Evolutionary conservation across 2,888 invertebrate species (phyloP).

Genomic region (Ectemnius lituratus): DNA sequence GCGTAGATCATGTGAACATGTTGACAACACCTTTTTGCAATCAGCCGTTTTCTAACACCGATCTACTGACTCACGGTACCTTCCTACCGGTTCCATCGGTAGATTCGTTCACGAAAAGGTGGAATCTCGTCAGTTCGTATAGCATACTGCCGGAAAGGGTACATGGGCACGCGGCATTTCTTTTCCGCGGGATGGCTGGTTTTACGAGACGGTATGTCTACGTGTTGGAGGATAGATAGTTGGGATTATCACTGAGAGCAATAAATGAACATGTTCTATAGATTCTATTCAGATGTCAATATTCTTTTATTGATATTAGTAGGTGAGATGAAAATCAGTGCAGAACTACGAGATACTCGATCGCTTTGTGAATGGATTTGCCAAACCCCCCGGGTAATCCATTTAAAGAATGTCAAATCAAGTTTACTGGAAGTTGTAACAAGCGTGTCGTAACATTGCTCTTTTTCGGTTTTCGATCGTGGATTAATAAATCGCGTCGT

Average conservation of each 20-base stretch:
- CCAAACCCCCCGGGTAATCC: conserved; percentile 65
- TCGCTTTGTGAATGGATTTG: conserved; percentile 62
- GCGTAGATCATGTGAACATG: conserved; percentile 66
- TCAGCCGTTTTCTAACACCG: conserved; percentile 47
- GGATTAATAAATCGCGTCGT: conserved; percentile 38
- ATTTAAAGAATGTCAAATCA: conserved; percentile 66
- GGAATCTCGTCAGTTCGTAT: conserved; percentile 31
- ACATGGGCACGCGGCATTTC: neutral
- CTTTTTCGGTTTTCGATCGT: conserved; percentile 30
- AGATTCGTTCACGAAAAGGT: conserved; percentile 52
- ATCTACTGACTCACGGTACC: conserved; percentile 55
- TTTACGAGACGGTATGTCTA: too few species aligned
- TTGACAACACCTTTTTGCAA: conserved; percentile 48
- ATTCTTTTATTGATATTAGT: too few species aligned
- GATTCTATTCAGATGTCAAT: too few species aligned
- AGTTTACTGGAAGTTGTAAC: conserved; percentile 67
- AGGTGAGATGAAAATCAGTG: too few species aligned
- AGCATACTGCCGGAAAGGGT: neutral
- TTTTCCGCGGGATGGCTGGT: too few species aligned
- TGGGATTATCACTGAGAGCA: too few species aligned
- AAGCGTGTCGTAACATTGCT: conserved; percentile 49
- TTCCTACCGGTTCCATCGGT: conserved; percentile 45
- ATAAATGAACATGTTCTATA: too few species aligned
- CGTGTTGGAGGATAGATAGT: too few species aligned
- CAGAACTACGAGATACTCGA: conserved; percentile 24